These are phyloP conservation scores for Perca fluviatilis DNA, from an alignment of 2,113 vertebrate genomes.

Conservation along the genomic window DNA sequence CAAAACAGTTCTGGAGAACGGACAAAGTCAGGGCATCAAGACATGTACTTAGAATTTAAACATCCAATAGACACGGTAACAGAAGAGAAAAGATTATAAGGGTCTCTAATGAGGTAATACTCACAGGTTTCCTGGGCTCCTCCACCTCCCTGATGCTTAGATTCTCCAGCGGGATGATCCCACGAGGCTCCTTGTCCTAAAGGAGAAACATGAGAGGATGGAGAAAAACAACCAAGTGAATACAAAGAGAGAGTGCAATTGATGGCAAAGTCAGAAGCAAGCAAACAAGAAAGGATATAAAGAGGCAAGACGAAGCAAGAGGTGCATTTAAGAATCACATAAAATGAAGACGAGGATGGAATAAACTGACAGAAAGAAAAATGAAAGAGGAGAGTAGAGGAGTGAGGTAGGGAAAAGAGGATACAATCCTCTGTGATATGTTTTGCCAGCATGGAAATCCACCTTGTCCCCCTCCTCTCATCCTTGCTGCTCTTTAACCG, in stretches of 20 bases:
- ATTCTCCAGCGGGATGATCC: conserved; percentile 98
- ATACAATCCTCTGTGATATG: conserved; percentile 12
- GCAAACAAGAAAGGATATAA: conserved; percentile 6
- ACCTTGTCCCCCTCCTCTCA: background rate
- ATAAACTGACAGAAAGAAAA: background rate
- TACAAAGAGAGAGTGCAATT: background rate
- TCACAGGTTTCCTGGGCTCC: conserved; percentile 96
- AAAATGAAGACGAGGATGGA: background rate
- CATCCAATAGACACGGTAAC: background rate
- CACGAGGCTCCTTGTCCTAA: conserved; percentile 97
- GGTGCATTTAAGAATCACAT: background rate
- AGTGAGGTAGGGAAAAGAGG: background rate
- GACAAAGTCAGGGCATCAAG: conserved; percentile 5
- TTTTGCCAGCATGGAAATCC: conserved; percentile 15
- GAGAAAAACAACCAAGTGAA: conserved; percentile 15
- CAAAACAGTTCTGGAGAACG: conserved; percentile 93
- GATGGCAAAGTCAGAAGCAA: background rate
- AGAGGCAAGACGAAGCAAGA: background rate
- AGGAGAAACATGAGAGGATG: conserved; percentile 26
- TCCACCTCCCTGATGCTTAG: conserved; percentile 98
- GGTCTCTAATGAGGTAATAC: conserved; percentile 63
- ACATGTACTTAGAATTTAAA: background rate
- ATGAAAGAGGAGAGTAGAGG: background rate
- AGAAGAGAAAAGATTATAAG: background rate
- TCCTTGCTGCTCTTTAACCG: conserved; percentile 21